Base-by-base conservation (phyloP, 1,140 invertebrate genomes). In the Lasaia peninsularis region DNA sequence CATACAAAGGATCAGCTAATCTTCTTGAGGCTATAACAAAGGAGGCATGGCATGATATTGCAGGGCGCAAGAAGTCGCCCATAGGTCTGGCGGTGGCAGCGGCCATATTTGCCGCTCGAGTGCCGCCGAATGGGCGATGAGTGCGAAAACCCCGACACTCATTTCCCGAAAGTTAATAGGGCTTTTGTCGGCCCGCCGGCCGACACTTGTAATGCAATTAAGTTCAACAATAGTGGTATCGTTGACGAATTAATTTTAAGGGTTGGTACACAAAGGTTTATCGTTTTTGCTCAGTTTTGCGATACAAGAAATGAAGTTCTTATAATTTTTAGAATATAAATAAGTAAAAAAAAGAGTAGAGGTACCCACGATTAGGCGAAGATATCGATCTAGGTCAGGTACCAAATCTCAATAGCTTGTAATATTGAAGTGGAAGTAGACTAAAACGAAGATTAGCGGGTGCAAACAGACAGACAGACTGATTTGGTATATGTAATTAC, bases 161-260 rank as follows among this genome's bases (percentile, higher is more conserved):
- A 68, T 75, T 79, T 72, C 62, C 73, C 78, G 70, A 81, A 85
- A 86, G 80, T 88, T 86, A 88, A 88, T 88, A 76, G 80, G 75
- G 71, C 81, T 75, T 79, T 88, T 88, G 85, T 88, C 56, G 62
- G 63, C 69, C 71, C 67, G 69, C 72, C 73, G 72, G 62, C 71
- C 71, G 73, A 72, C 82, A 78, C 82, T 88, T 83, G 78, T 86
- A 86, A 88, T 86, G 79, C 85, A 88, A 88, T 88, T 88, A 88
- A 81, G 78, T 76, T 54, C 67, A 56, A 88, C 85, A 88, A 85
- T 84, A 57, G 74, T 60, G 65, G 65, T 82, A 71, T 84, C 79
- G 75, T 69, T 86, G 70, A 83, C 76, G 75, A 85, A 79, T 82
- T 86, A 78, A 80, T 80, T 78, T 77, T 76, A 77, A 18, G 8